Percentiles rank a stretch among this genome's conserved stretches.
These are phyloP conservation scores for Clitarchus hookeri DNA, from an alignment of 2,888 invertebrate species.

Conservation along the genomic window DNA sequence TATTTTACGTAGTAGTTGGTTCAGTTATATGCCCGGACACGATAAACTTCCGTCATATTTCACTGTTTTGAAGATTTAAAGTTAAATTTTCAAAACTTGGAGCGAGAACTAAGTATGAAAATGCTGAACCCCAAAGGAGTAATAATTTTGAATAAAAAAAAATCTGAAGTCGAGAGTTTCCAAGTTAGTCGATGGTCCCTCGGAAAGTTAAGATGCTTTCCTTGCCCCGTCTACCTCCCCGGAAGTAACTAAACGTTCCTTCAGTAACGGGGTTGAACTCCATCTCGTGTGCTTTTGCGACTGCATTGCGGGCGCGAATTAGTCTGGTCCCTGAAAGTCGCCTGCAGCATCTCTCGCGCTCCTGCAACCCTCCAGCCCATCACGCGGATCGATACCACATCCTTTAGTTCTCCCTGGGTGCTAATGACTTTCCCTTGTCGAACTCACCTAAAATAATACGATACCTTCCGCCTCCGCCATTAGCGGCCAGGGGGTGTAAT, in stretches of 20 bases:
- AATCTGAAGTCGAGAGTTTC: too few species aligned
- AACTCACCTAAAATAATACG: slow-evolving; percentile 4
- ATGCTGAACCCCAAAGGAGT: too few species aligned
- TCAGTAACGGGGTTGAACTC: background rate
- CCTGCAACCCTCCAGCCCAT: background rate
- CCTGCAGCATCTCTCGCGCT: background rate
- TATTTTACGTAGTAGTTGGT: too few species aligned
- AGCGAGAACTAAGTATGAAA: too few species aligned
- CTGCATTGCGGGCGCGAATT: background rate
- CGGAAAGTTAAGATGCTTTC: background rate
- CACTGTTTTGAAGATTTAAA: too few species aligned
- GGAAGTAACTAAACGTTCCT: background rate
- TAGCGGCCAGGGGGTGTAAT: background rate
- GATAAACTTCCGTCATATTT: too few species aligned
- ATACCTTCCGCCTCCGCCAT: background rate
- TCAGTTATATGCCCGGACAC: too few species aligned
- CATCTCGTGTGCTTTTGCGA: background rate
- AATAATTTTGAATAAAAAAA: too few species aligned
- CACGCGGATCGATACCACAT: background rate
- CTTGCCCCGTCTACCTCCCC: background rate
- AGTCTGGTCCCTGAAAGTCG: background rate
- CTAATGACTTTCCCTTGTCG: slow-evolving; percentile 10
- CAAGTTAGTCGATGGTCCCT: too few species aligned
- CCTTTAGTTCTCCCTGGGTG: background rate
- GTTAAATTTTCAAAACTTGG: too few species aligned